Evolutionary conservation across 2,888 invertebrate species (phyloP), one percentile per base, ranked within the genome.

Genomic region (Lepidochitona cinerea): DNA sequence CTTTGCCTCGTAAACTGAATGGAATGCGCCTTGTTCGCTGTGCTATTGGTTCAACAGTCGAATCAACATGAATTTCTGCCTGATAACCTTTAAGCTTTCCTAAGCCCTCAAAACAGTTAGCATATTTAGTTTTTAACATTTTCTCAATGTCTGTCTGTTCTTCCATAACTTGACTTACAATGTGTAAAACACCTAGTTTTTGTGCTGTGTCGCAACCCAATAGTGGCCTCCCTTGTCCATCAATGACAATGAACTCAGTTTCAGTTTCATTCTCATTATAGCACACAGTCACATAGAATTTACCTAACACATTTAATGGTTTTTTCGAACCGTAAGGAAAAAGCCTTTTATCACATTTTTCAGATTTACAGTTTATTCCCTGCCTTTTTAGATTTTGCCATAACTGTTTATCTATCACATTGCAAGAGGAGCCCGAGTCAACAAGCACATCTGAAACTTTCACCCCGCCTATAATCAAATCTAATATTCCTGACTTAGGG

Each of bases 11-110:
- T 52, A 79, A 52, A 5, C 52, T 52, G 32, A 64, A 68, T 9
- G 78, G 78, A 59, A 76, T 32, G 12, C 71, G 71, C 1, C 70
- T 35, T 9, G 70, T 9, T 37, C 37, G 59, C 32, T 79, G 79
- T 12, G 72, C 71, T 18, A 79, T 75, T 12, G 79, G 79, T 14
- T 37, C 23, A 1, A 78, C 72, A 14, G 37, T 32, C 35, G 68
- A 18, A 36, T 76, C 54, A 23, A 76, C 66, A 14, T 59, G 59
- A n/a, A 76, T 12, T 35, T 65, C 49, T 12, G 76, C n/a, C 32
- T 74, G 36, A 37, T 65, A 71, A 32, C 70, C 67, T 35, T 77
- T 79, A n/a, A 75, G 66, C 37, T 72, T 75, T 14, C 77, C 76
- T 23, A 79, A 26, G 7, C 80, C 77, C 5, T 70, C 26, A 41